Conservation (phyloP, 2,113 vertebrate species). For the Labeo rohita region DNA sequence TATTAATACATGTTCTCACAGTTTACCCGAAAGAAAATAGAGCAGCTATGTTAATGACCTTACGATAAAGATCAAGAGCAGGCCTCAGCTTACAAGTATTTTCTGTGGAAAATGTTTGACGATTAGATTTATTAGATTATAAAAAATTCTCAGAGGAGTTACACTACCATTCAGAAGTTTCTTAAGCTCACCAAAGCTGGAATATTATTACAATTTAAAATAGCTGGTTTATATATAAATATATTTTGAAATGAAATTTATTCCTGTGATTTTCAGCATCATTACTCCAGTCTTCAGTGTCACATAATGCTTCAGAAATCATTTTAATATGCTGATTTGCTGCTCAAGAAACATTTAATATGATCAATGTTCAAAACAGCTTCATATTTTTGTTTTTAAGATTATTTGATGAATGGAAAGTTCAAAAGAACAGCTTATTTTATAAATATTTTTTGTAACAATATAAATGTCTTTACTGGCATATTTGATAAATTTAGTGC, state of each 20-base stretch:
- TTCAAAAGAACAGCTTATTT: not conserved
- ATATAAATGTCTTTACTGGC: too few relatives aligned
- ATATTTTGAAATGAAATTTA: not conserved
- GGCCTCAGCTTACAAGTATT: not conserved
- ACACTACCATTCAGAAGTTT: too few relatives aligned
- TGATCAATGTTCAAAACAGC: not conserved
- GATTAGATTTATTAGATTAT: too few relatives aligned
- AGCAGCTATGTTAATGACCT: constrained; percentile 36
- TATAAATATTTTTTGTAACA: too few relatives aligned
- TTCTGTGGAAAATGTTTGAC: not conserved
- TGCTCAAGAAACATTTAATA: not conserved
- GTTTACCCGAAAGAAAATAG: not conserved
- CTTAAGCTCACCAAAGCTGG: not conserved
- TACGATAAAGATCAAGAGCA: not conserved
- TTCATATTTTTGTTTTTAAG: not conserved
- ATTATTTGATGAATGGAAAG: not conserved
- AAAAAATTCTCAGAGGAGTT: too few relatives aligned
- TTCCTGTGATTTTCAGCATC: not conserved
- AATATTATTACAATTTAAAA: not conserved
- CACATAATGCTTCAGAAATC: too few relatives aligned
- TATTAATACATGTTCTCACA: constrained; percentile 53
- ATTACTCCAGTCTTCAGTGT: not conserved
- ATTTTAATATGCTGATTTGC: too few relatives aligned
- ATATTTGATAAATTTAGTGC: not conserved
- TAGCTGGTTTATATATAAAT: not conserved